Evolutionary conservation across 1,140 invertebrate species (phyloP).

Genomic region (Grapholita molesta): DNA sequence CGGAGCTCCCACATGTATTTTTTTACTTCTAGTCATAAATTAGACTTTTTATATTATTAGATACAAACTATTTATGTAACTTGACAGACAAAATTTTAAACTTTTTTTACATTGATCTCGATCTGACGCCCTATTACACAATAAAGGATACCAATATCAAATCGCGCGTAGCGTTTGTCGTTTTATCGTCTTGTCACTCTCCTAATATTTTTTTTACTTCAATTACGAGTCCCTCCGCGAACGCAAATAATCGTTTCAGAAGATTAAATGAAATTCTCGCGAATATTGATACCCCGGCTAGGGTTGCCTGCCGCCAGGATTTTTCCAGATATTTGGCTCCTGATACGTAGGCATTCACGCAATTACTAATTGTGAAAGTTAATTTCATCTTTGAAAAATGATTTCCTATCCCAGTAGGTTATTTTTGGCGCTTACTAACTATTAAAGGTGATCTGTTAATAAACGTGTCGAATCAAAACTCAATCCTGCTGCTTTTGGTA

Average conservation of each 20-base stretch:
- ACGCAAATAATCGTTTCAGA: constrained; percentile 48
- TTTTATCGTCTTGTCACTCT: constrained; percentile 56
- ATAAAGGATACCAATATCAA: constrained; percentile 51
- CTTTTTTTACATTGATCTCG: constrained; percentile 21
- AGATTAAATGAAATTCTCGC: constrained; percentile 48
- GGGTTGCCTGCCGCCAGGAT: not conserved
- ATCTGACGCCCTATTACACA: constrained; percentile 36
- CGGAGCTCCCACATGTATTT: no score
- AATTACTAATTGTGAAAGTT: no score
- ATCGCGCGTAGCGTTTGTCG: constrained; percentile 49
- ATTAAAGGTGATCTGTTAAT: no score
- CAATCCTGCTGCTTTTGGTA: not conserved
- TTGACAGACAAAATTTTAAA: not conserved
- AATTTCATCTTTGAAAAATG: no score
- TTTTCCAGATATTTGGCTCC: not conserved
- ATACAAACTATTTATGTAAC: not conserved
- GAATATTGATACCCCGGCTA: constrained; percentile 39
- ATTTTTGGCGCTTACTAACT: no score
- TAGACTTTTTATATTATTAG: no score
- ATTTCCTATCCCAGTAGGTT: no score
- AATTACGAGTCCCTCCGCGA: constrained; percentile 47
- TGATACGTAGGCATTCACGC: no score
- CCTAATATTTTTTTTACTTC: constrained; percentile 53
- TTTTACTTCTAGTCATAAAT: no score
- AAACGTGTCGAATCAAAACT: not conserved